Percentiles rank a stretch among this genome's conserved stretches.
These are phyloP conservation scores for Philotrypesis tridentata DNA, from an alignment of 1,140 invertebrate genomes.

Conservation along the genomic window DNA sequence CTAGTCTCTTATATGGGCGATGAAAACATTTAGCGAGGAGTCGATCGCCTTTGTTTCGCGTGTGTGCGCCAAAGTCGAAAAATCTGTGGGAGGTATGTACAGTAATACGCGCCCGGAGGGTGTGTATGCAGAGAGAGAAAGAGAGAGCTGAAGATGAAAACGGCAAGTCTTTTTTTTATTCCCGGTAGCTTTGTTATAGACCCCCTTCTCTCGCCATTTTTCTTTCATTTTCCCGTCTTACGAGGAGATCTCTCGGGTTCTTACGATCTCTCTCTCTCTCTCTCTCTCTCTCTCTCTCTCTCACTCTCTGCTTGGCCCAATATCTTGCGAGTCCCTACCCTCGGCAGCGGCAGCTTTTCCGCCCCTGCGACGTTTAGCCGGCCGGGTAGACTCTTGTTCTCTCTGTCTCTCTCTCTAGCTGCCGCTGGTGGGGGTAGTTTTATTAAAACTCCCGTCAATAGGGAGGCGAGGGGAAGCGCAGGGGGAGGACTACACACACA, in stretches of 20 bases:
- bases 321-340: constrained; percentile 57
- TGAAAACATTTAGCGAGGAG: constrained; percentile 47
- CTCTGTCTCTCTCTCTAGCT: not conserved
- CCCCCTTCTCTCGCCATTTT: constrained; percentile 54
- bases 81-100: too few relatives aligned
- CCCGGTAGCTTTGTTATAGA: constrained; percentile 58
- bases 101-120: too few relatives aligned
- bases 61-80: too few relatives aligned
- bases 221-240: constrained; percentile 45
- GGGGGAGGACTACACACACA: constrained; percentile 45
- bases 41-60: constrained; percentile 16
- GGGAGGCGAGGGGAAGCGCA: constrained; percentile 49
- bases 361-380: constrained; percentile 54
- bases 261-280: constrained; percentile 57
- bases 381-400: not conserved
- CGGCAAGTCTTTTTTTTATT: not conserved
- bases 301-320: constrained; percentile 56
- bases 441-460: constrained; percentile 64
- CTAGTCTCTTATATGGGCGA: constrained; percentile 10
- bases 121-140: too few relatives aligned
- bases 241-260: constrained; percentile 56
- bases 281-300: constrained; percentile 39
- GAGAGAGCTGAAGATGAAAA: not conserved
- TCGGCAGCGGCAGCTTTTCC: constrained; percentile 51
- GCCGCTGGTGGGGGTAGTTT: constrained; percentile 59